phyloP scores from a whole-genome alignment of 1,140 invertebrate species.

The Bombus waltoni region DNA sequence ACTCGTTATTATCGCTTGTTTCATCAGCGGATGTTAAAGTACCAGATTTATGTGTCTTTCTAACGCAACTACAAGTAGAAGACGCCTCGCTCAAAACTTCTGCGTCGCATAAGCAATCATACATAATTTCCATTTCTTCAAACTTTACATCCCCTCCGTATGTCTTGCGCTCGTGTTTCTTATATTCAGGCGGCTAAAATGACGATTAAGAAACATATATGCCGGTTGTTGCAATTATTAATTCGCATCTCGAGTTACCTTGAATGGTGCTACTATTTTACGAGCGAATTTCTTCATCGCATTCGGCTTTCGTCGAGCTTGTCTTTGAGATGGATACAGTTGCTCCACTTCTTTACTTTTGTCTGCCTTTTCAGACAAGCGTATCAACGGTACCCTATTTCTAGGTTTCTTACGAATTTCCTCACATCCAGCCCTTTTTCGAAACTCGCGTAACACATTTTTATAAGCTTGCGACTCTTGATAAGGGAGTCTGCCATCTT shows the following conservation, averaged over 20 bases:
- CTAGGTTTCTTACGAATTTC: neutral
- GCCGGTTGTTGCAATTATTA: neutral
- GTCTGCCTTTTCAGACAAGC: constrained; percentile 55
- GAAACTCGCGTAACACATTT: constrained; percentile 62
- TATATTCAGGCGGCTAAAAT: neutral
- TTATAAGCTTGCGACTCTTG: constrained; percentile 66
- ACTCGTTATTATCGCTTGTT: constrained; percentile 57
- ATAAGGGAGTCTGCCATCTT: constrained; percentile 57
- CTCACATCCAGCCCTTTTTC: constrained; percentile 9
- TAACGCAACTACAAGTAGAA: constrained; percentile 15
- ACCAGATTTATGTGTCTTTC: constrained; percentile 20
- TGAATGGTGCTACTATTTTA: constrained; percentile 21
- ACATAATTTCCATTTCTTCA: neutral
- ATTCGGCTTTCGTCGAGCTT: constrained; percentile 4
- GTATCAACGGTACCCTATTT: constrained; percentile 39
- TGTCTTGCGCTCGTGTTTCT: neutral
- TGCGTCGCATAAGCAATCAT: neutral
- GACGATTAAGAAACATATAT: neutral
- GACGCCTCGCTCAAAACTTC: constrained; percentile 46
- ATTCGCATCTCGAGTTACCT: neutral
- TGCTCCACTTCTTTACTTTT: constrained; percentile 56
- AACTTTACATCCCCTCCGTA: neutral
- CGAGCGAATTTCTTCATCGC: constrained; percentile 13
- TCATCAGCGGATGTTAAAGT: constrained; percentile 53
- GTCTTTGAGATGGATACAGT: constrained; percentile 49